Evolutionary conservation across 2,888 invertebrate genomes (phyloP), one percentile per base, ranked within the genome.

Genomic region (Neoaliturus tenellus): DNA sequence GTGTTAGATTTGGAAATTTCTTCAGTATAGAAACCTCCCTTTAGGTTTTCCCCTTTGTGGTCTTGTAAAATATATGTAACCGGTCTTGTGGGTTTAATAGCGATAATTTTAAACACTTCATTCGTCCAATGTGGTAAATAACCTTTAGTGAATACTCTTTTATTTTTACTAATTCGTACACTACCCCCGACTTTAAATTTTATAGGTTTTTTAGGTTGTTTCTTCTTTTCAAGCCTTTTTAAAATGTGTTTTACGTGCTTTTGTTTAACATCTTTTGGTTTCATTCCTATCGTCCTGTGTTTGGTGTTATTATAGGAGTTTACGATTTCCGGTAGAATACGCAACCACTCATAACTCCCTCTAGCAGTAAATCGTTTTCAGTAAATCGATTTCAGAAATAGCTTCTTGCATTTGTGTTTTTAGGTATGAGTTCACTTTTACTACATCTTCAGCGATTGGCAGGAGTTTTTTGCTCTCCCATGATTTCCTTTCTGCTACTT

Each of bases 201-300:
- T 35, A 2, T 17, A 17, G 80, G 80, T 17, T 41, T 8, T 80
- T 80, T 75, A 8, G 39, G 75, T 31, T 41, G 4, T 78, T 41
- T 75, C 4, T 35, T n/a, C n/a, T 58, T 55, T 41, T 33, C 58
- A 31, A 75, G 14, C 20, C 25, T 48, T 2, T 20, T 25, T 12
- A 73, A 28, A 25, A 83, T 35, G 14, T 28, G 35, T 23, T 62
- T 51, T 51, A 55, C 58, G 62, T 62, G 35, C 12, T 8, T n/a
- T 0, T 39, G 35, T n/a, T 12, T 78, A 0, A 83, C 83, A 23
- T 83, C 55, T 20, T 51, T 75, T 1, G 83, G 83, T 55, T 51
- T 58, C 83, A 83, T 78, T n/a, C 62, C 23, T 12, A 83, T 83
- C 20, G 62, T 83, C 62, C 78, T 55, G 25, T 83, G 83, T 28